These are phyloP conservation scores for Streptopelia turtur DNA, from an alignment of 2,797 vertebrate species.

Conservation along the genomic window DNA sequence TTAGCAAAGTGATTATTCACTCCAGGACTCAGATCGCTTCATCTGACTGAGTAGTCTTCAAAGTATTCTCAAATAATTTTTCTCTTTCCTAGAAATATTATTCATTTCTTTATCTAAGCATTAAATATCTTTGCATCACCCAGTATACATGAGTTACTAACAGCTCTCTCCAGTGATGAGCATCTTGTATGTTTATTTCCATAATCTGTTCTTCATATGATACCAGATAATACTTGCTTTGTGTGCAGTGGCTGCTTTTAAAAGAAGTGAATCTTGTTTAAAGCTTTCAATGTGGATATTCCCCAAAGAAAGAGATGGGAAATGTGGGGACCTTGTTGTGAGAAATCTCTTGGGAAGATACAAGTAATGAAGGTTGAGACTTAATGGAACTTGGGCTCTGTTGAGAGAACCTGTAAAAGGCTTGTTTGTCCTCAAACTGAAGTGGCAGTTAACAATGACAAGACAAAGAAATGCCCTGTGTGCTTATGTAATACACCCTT, in stretches of 20 bases:
- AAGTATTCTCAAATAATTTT: not conserved
- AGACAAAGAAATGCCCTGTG: fast-evolving
- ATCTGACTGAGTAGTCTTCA: not conserved
- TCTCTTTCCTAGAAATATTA: not conserved
- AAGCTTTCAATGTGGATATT: not conserved
- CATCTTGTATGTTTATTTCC: not conserved
- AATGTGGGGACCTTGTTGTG: not conserved
- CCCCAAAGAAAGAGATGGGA: not conserved
- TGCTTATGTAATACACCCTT: not conserved
- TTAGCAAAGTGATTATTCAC: conserved; percentile 37
- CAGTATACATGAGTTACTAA: not conserved
- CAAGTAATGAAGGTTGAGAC: not conserved
- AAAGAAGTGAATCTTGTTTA: not conserved
- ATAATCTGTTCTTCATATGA: not conserved
- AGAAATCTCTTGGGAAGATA: not conserved
- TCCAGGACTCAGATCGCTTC: conserved; percentile 12
- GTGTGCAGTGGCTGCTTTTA: not conserved
- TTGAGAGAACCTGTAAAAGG: not conserved
- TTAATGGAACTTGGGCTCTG: not conserved
- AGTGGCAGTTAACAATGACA: not conserved
- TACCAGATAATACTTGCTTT: not conserved
- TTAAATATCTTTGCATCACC: not conserved
- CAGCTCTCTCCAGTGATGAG: not conserved
- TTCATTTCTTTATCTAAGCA: not conserved
- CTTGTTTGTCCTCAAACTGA: not conserved